Evolutionary conservation across 1,140 invertebrate genomes (phyloP).

Genomic region (Galleria mellonella): DNA sequence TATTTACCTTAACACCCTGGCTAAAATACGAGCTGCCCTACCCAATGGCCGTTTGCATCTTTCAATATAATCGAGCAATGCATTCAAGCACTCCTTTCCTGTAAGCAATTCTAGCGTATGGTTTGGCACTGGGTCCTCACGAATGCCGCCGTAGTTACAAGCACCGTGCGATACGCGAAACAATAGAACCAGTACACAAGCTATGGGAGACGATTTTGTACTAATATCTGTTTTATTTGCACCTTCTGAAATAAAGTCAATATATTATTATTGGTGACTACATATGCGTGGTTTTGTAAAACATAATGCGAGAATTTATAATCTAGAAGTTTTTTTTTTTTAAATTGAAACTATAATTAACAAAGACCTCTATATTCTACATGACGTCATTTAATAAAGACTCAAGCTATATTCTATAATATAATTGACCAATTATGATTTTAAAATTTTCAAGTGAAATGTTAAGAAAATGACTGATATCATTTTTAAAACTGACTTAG

Average conservation of each 20-base stretch:
- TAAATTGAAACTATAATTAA: too few species aligned
- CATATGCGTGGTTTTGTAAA: too few species aligned
- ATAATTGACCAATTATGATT: too few species aligned
- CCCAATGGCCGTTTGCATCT: slow-evolving; percentile 51
- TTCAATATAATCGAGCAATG: slow-evolving; percentile 56
- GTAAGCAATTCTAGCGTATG: slow-evolving; percentile 43
- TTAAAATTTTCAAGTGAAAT: too few species aligned
- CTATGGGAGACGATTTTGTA: slow-evolving; percentile 42
- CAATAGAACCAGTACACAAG: slow-evolving; percentile 50
- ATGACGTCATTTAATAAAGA: too few species aligned
- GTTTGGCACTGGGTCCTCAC: slow-evolving; percentile 30
- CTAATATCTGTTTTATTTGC: slow-evolving; percentile 21
- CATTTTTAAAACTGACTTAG: too few species aligned
- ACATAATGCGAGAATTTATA: too few species aligned
- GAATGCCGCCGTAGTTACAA: slow-evolving; percentile 20
- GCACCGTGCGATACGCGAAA: slow-evolving; percentile 52
- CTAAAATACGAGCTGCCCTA: slow-evolving; percentile 54
- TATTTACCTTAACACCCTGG: slow-evolving; percentile 53
- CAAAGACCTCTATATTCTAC: too few species aligned
- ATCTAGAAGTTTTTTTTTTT: too few species aligned
- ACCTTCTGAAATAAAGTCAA: slow-evolving; percentile 22
- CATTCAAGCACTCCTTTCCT: slow-evolving; percentile 46
- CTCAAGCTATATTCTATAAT: too few species aligned
- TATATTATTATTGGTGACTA: not conserved
- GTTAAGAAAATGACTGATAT: too few species aligned